phyloP scores from a whole-genome alignment of 2,888 invertebrate species.

The Scotopteryx bipunctaria region DNA sequence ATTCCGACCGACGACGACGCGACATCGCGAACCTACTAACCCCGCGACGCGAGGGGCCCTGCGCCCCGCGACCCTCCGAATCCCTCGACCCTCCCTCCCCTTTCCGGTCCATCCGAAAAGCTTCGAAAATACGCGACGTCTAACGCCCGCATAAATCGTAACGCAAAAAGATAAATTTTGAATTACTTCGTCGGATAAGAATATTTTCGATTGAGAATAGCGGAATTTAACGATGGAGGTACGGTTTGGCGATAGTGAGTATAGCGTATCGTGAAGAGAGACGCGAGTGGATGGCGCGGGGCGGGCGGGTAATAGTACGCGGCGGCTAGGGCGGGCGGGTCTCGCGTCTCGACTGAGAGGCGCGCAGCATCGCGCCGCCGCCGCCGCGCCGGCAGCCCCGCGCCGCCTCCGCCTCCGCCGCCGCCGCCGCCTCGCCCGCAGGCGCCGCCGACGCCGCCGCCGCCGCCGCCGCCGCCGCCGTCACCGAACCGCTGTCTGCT shows the following conservation, averaged over 20 bases:
- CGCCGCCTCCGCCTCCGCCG: conserved; percentile 42
- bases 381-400: conserved; percentile 77
- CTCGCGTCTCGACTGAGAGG: conserved; percentile 86
- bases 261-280: conserved; percentile 55
- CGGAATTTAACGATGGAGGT: conserved; percentile 48
- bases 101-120: conserved; percentile 77
- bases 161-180: conserved; percentile 50
- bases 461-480: conserved; percentile 3
- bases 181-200: conserved; percentile 44
- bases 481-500: conserved; percentile 23
- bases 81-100: conserved; percentile 69
- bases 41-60: conserved; percentile 79
- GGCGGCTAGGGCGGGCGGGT: conserved; percentile 83
- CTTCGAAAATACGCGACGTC: conserved; percentile 78
- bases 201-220: conserved; percentile 42
- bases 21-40: conserved; percentile 83
- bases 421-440: conserved; percentile 46
- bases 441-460: conserved; percentile 40
- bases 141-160: conserved; percentile 67
- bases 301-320: conserved; percentile 69
- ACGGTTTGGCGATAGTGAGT: conserved; percentile 58
- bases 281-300: conserved; percentile 68
- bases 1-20: conserved; percentile 81
- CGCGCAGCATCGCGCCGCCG: conserved; percentile 85
- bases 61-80: conserved; percentile 79